Evolutionary conservation across 2,888 invertebrate species (phyloP), one percentile per base, ranked within the genome.

Genomic region (Acleris laterana): DNA sequence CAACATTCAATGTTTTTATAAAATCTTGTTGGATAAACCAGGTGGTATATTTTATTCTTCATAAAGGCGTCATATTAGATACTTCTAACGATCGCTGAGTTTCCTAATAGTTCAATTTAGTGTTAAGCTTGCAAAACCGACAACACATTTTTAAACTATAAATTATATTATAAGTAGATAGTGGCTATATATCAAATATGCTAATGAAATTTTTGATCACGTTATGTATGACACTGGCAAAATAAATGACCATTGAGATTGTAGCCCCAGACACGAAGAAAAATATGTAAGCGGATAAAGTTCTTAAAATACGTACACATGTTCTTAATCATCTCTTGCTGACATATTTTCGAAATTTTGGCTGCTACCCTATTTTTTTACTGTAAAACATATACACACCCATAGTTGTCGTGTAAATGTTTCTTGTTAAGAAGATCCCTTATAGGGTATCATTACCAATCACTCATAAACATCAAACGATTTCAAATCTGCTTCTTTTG

Each of bases 51-150:
- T n/a, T n/a, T n/a, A 44, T 2, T n/a, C 17, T 46, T 5, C 17
- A 5, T n/a, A 17, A 46, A 46, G 17, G 46, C 46, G 17, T 46
- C 17, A 46, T n/a, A 7, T 46, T 17, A 46, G 46, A 46, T 17
- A n/a, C 17, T 46, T 7, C 2, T 46, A 46, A 16, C n/a, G 16
- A 46, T 17, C 5, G 7, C 11, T 44, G 59, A 63, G 63, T 63
- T 17, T 19, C 55, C 51, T 42, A 56, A 17, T 13, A n/a, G 44
- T 52, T 20, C 63, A 20, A 28, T 63, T 57, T 72, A 74, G 68
- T 68, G 22, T 48, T 72, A 72, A 71, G 71, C 69, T 72, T 72
- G 68, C 68, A 70, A 71, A 66, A 69, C 70, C 60, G 63, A 69
- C 67, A 68, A 72, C 70, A 63, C n/a, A n/a, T n/a, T 66, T 65